Evolutionary conservation across 2,797 vertebrate genomes (phyloP).

Genomic region (Ctenosaura bakeri): DNA sequence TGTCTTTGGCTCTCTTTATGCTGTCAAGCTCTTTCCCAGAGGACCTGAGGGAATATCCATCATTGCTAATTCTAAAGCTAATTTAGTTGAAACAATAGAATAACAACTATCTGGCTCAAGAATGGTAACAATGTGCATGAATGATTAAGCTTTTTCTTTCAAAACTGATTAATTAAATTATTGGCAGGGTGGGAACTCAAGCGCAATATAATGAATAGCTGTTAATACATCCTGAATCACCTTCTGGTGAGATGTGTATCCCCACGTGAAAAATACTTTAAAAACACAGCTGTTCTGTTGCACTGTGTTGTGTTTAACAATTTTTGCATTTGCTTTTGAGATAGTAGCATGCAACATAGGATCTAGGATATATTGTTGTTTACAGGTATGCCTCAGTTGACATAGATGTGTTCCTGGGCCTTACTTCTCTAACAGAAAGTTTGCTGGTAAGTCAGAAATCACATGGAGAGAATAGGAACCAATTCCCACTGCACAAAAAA

Average conservation of each 20-base stretch:
- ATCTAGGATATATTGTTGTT: not conserved
- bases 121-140: conserved; percentile 13
- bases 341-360: not conserved
- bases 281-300: conserved; percentile 13
- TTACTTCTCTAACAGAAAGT: too few relatives aligned
- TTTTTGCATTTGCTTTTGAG: conserved; percentile 26
- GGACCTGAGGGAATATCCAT: conserved; percentile 24
- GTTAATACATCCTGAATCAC: conserved; percentile 2
- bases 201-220: conserved; percentile 37
- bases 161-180: conserved; percentile 42
- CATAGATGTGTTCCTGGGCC: too few relatives aligned
- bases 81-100: conserved; percentile 38
- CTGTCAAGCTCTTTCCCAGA: conserved; percentile 1
- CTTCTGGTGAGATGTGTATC: conserved; percentile 30
- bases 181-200: conserved; percentile 7
- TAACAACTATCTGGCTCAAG: conserved; percentile 18
- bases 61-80: conserved; percentile 12
- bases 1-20: not conserved
- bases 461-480: too few relatives aligned
- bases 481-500: too few relatives aligned
- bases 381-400: not conserved
- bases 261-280: not conserved
- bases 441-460: too few relatives aligned
- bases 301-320: not conserved
- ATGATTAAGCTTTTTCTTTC: conserved; percentile 33